Evolutionary conservation across 2,888 invertebrate genomes (phyloP).

Genomic region (Aspidiotus rigidus): DNA sequence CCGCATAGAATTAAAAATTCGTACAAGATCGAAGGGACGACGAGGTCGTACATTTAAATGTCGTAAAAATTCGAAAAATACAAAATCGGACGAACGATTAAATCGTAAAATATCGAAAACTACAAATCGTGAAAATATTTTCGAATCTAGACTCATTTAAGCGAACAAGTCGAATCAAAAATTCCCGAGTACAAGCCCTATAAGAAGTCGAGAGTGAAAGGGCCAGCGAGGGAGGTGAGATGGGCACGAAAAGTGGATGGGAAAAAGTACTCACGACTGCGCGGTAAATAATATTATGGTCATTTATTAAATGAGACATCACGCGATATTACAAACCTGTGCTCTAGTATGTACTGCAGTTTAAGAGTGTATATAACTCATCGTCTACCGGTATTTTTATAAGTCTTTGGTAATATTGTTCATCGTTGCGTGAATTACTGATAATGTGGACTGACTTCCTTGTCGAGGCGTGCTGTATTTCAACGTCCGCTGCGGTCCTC

Average conservation of each 20-base stretch:
- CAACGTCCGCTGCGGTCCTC: background rate
- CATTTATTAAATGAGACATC: conserved; percentile 32
- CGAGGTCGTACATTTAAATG: no score
- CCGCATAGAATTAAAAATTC: no score
- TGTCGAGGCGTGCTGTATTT: background rate
- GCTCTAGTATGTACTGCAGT: background rate
- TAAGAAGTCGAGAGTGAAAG: conserved; percentile 16
- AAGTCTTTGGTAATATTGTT: conserved; percentile 31
- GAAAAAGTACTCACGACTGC: conserved; percentile 9
- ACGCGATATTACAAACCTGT: conserved; percentile 19
- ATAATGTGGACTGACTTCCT: conserved; percentile 23
- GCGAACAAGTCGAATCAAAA: no score
- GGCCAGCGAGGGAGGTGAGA: conserved; percentile 12
- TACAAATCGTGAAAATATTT: no score
- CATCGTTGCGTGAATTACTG: conserved; percentile 31
- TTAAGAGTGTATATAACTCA: background rate
- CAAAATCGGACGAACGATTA: no score
- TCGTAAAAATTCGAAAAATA: no score
- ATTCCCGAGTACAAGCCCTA: no score
- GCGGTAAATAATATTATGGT: conserved; percentile 25
- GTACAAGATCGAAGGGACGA: no score
- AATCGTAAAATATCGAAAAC: no score
- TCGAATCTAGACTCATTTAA: background rate
- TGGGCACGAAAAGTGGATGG: conserved; percentile 3
- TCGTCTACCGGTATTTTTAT: background rate